Evolutionary conservation across 2,888 invertebrate genomes (phyloP).

Genomic region (Agrochola macilenta): DNA sequence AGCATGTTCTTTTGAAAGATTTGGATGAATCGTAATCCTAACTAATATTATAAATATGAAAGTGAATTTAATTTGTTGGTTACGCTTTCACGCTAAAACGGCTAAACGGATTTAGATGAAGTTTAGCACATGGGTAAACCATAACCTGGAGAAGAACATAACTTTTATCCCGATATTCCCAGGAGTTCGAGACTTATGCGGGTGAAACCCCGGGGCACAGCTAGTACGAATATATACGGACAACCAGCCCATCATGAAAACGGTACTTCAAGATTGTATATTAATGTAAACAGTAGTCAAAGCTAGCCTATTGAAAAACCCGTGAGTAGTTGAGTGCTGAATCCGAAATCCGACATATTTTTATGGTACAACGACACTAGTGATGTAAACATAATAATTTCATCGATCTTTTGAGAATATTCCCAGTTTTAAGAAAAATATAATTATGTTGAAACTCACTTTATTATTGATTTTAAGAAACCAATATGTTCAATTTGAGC

Average conservation of each 20-base stretch:
- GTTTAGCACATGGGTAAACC: too few relatives aligned
- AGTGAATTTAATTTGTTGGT: too few relatives aligned
- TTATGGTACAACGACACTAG: constrained; percentile 46
- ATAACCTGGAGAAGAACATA: too few relatives aligned
- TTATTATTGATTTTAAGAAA: neutral
- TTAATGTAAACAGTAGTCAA: constrained; percentile 48
- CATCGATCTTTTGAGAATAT: neutral
- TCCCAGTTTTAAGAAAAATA: neutral
- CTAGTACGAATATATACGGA: neutral
- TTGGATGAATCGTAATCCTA: neutral
- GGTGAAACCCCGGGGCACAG: too few relatives aligned
- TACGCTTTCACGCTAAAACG: too few relatives aligned
- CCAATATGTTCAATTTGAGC: neutral
- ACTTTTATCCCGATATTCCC: too few relatives aligned
- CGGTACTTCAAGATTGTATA: constrained; percentile 30
- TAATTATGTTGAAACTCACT: neutral
- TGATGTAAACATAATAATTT: constrained; percentile 6
- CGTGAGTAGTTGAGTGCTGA: constrained; percentile 27
- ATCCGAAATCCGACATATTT: constrained; percentile 52
- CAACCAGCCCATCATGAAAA: constrained; percentile 21
- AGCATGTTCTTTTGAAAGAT: neutral
- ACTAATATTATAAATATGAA: too few relatives aligned
- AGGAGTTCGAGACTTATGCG: too few relatives aligned
- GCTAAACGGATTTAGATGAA: too few relatives aligned
- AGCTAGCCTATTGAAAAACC: constrained; percentile 43